A percentile compares a stretch with the other conserved stretches of the same genome.
These are phyloP conservation scores for Drosophila maculinotata DNA, from an alignment of 2,888 invertebrate genomes.

Conservation along the genomic window DNA sequence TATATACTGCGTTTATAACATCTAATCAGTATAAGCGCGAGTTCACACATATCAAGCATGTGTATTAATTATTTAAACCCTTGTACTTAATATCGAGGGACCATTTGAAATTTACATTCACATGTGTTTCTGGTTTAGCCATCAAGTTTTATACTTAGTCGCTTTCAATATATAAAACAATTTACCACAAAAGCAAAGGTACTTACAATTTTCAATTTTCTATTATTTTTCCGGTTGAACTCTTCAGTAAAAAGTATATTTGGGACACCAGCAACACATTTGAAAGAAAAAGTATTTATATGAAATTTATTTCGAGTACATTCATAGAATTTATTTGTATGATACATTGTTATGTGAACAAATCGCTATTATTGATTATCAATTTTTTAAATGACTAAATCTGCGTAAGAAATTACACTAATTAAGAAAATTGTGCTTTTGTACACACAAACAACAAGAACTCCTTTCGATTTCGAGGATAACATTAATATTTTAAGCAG, in stretches of 20 bases:
- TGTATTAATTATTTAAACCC: too few species aligned
- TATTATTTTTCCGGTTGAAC: too few species aligned
- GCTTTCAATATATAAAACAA: neutral
- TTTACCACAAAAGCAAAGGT: neutral
- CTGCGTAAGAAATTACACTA: constrained; percentile 26
- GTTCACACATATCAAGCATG: constrained; percentile 28
- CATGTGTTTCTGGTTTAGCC: constrained; percentile 13
- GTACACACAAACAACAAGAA: neutral
- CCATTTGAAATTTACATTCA: constrained; percentile 4
- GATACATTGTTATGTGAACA: constrained; percentile 32
- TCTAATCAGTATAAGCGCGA: constrained; percentile 38
- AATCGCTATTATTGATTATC: constrained; percentile 42
- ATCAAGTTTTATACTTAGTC: neutral
- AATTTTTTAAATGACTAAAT: constrained; percentile 51
- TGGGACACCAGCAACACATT: constrained; percentile 16
- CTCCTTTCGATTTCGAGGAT: constrained; percentile 4
- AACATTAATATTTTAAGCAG: constrained; percentile 27
- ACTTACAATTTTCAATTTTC: neutral
- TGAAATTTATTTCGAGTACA: neutral
- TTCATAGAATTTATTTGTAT: constrained; percentile 7
- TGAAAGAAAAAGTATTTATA: constrained; percentile 1
- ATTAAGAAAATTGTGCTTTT: constrained; percentile 15
- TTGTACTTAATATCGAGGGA: too few species aligned
- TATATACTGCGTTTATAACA: constrained; percentile 42
- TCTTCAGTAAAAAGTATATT: neutral